These are phyloP conservation scores for Takifugu rubripes DNA, from an alignment of 2,797 vertebrate genomes.

Conservation along the genomic window DNA sequence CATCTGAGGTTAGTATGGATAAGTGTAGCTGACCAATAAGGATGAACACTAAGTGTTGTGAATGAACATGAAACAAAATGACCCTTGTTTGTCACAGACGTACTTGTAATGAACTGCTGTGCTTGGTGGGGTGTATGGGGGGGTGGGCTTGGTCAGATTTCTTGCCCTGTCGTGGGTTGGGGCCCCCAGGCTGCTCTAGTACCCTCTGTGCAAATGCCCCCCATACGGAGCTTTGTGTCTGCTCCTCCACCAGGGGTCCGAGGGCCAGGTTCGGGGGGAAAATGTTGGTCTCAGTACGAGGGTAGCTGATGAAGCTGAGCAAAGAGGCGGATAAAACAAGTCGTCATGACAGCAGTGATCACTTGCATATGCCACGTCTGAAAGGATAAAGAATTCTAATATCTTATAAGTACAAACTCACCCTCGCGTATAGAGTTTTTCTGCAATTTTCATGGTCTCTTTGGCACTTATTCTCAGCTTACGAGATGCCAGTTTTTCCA, in stretches of 20 bases:
- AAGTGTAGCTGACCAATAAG: too few species aligned
- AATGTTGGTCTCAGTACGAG: constrained; percentile 95
- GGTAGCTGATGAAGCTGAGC: constrained; percentile 93
- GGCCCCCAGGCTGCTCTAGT: constrained; percentile 85
- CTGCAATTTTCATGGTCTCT: constrained; percentile 95
- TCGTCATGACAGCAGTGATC: neutral
- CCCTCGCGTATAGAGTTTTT: constrained; percentile 97
- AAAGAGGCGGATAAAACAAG: neutral
- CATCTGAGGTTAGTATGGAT: too few species aligned
- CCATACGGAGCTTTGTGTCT: constrained; percentile 83
- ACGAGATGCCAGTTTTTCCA: constrained; percentile 94
- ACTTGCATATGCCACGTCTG: neutral
- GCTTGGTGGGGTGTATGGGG: constrained; percentile 96
- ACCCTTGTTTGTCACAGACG: neutral
- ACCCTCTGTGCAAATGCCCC: constrained; percentile 91
- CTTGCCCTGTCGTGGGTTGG: constrained; percentile 87
- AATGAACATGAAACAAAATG: neutral
- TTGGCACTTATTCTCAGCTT: constrained; percentile 94
- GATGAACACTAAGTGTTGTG: too few species aligned
- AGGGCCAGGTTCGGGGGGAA: constrained; percentile 88
- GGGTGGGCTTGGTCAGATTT: constrained; percentile 97
- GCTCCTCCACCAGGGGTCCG: constrained; percentile 82
- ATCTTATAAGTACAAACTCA: constrained; percentile 56
- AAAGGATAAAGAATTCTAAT: too few species aligned
- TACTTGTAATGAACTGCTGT: constrained; percentile 81